A percentile compares a stretch with the other conserved stretches of the same genome.
These are phyloP conservation scores for Siderastrea radians DNA, from an alignment of 92 coral and sea anemone genomes.

Conservation along the genomic window DNA sequence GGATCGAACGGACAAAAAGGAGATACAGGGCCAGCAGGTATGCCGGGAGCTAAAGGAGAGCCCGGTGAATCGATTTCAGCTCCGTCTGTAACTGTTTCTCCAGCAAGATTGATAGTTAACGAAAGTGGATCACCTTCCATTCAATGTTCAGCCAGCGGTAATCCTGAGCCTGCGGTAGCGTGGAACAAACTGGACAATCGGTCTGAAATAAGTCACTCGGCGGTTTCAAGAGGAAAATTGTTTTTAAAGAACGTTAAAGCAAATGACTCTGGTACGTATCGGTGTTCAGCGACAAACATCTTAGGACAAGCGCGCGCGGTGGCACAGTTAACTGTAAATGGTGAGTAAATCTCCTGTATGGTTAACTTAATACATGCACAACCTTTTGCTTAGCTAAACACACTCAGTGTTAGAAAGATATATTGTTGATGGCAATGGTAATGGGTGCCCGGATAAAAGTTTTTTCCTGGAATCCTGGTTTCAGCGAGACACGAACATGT, in stretches of 20 bases:
- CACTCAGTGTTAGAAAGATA: no score
- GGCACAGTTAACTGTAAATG: neutral
- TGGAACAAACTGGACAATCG: neutral
- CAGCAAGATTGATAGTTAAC: slow-evolving; percentile 1
- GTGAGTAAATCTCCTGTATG: no score
- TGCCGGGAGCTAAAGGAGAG: neutral
- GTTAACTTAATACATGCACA: no score
- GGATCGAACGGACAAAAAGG: neutral
- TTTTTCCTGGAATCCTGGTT: no score
- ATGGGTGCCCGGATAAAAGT: no score
- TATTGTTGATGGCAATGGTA: neutral
- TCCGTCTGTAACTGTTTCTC: neutral
- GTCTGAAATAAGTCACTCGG: neutral
- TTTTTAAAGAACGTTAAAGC: neutral
- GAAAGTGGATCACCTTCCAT: neutral
- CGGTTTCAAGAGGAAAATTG: neutral
- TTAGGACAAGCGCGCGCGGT: neutral
- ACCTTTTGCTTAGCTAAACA: no score
- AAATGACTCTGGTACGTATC: slow-evolving; percentile 2
- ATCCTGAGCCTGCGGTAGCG: neutral
- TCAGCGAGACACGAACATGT: no score
- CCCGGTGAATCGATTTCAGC: neutral
- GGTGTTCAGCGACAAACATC: neutral
- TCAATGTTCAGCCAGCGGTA: neutral
- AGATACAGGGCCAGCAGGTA: neutral